Base-by-base conservation (phyloP, 2,888 invertebrate species). In the Halictus ligatus region DNA sequence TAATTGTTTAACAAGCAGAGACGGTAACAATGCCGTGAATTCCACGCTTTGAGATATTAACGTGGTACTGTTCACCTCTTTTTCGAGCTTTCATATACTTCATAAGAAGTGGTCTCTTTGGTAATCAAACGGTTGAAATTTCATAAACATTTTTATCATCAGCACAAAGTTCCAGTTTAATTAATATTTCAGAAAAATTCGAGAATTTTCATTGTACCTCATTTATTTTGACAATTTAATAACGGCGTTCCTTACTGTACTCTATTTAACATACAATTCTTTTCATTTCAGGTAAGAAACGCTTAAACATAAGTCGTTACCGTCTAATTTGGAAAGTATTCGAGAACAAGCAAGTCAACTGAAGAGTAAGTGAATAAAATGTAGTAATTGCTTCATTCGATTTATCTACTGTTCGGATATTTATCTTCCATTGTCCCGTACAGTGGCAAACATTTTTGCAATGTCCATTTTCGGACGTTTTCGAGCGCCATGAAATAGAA, bases 261-360 rank as follows among this genome's bases (percentile, higher is more conserved):
- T 21, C 29, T 40, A 8, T 40, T 35, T 69, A 40, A 69, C 18
- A n/a, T n/a, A 10, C 5, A 21, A 71, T 43, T n/a, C 8, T 69
- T 15, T 54, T n/a, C 50, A 40, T 77, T 77, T 5, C 77, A 77
- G 77, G 77, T 77, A 77, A 77, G 77, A 35, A 67, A 48, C 29
- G 25, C 10, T 35, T 48, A 54, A 29, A 50, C 46, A 35, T 77
- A 48, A 18, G 25, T 43, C 6, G 21, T n/a, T 13, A 60, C 25
- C 29, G 4, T 60, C 15, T 75, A 29, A 6, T 48, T 67, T 35
- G 67, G 48, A 12, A 48, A 58, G 12, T 58, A 58, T n/a, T 15
- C 13, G 29, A 15, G 21, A n/a, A 67, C 25, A 29, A 58, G n/a
- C 58, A 5, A n/a, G 58, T 12, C 40, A 71, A 2, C 43, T 40